Evolutionary conservation across 2,888 invertebrate genomes (phyloP).

Genomic region (Latheticus oryzae): DNA sequence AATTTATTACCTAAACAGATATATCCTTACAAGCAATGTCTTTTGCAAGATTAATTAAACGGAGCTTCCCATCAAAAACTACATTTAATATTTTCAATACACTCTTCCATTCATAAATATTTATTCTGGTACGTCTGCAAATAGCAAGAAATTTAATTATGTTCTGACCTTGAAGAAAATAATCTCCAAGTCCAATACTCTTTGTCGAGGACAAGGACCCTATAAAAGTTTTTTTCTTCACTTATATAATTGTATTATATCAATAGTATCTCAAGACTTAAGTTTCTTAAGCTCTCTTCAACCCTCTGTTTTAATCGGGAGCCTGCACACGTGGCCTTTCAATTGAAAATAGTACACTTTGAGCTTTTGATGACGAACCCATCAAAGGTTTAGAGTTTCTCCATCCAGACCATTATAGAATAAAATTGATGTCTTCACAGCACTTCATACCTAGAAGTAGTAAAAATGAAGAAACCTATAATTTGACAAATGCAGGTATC

Average conservation of each 20-base stretch:
- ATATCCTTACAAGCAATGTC: constrained; percentile 14
- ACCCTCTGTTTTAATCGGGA: constrained; percentile 10
- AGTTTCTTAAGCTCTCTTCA: not conserved
- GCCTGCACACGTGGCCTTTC: constrained; percentile 14
- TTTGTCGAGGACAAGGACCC: constrained; percentile 52
- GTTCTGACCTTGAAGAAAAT: constrained; percentile 47
- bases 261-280: constrained; percentile 5
- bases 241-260: constrained; percentile 43
- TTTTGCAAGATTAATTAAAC: constrained; percentile 32
- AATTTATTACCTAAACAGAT: constrained; percentile 1
- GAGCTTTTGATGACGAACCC: not conserved
- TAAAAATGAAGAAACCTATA: too few relatives aligned
- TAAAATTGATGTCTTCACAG: too few relatives aligned
- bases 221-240: constrained; percentile 46
- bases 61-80: constrained; percentile 18
- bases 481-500: too few relatives aligned
- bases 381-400: not conserved
- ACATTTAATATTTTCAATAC: constrained; percentile 45
- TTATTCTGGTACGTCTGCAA: constrained; percentile 48
- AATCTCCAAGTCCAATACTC: constrained; percentile 51
- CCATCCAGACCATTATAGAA: not conserved
- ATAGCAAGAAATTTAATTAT: constrained; percentile 52
- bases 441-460: too few relatives aligned
- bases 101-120: constrained; percentile 51
- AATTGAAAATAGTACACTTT: not conserved